A percentile compares a stretch with the other conserved stretches of the same genome.
Evolutionary conservation across 2,888 invertebrate genomes (phyloP).

Genomic region (Nephrotoma appendiculata): DNA sequence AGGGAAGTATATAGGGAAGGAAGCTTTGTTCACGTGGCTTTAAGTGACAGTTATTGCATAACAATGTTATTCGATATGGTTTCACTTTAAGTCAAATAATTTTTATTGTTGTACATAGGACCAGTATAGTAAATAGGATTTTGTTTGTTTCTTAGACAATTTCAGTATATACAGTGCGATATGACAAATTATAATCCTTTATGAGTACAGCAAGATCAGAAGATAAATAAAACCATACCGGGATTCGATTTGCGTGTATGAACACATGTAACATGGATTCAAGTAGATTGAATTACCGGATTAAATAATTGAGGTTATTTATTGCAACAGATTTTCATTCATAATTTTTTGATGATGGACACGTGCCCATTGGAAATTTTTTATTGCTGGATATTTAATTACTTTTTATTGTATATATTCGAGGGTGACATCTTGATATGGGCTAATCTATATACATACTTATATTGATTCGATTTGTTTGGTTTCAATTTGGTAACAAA

Average conservation of each 20-base stretch:
- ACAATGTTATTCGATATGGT: slow-evolving; percentile 3
- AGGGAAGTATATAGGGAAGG: background rate
- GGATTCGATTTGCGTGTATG: background rate
- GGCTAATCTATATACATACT: background rate
- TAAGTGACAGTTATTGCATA: slow-evolving; percentile 1
- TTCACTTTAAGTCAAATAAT: background rate
- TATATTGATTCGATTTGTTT: background rate
- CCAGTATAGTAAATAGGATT: background rate
- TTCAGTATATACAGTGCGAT: background rate
- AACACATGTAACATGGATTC: background rate
- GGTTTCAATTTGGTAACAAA: background rate
- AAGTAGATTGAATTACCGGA: background rate
- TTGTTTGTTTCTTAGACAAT: background rate
- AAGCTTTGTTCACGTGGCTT: background rate
- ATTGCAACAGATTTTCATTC: background rate
- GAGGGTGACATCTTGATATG: background rate
- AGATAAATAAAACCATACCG: background rate
- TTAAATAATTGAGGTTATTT: background rate
- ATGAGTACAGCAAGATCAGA: background rate
- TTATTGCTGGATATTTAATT: background rate
- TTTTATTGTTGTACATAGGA: background rate
- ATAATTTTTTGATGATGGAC: background rate
- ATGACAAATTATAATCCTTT: background rate
- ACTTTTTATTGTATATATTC: background rate
- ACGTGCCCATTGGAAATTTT: background rate